Conservation (phyloP, 2,888 invertebrate genomes). For the Sphaeridia pumilis region DNA sequence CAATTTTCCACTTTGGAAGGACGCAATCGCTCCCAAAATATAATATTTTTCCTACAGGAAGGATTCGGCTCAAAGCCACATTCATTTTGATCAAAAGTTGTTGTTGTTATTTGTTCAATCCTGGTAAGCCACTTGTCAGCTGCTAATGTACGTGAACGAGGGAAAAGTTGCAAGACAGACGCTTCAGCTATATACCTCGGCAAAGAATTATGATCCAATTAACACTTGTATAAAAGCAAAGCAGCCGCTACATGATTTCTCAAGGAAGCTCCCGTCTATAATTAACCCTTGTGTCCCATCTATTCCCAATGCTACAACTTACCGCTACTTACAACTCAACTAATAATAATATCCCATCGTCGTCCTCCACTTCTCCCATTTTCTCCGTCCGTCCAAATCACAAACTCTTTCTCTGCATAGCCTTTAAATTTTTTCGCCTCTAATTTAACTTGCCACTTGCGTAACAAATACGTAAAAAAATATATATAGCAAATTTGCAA, state of each 20-base stretch:
- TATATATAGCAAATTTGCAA: too few relatives aligned
- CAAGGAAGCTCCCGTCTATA: background rate
- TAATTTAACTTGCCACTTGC: background rate
- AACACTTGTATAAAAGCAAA: constrained; percentile 10
- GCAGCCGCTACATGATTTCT: background rate
- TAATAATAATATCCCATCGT: background rate
- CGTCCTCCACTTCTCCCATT: background rate
- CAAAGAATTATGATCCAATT: constrained; percentile 22
- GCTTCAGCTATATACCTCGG: background rate
- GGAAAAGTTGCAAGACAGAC: background rate
- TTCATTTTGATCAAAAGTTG: too few relatives aligned
- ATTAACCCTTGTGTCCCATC: constrained; percentile 3
- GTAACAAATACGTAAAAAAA: too few relatives aligned
- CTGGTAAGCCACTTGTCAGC: background rate
- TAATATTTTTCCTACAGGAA: too few relatives aligned
- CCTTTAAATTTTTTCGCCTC: background rate
- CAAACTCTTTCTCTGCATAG: too few relatives aligned
- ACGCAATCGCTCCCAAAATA: too few relatives aligned
- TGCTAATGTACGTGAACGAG: background rate
- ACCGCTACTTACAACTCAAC: background rate
- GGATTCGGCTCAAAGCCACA: too few relatives aligned
- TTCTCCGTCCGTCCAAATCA: background rate
- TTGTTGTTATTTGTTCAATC: too few relatives aligned
- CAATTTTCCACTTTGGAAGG: background rate
- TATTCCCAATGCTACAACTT: background rate